Conservation (phyloP, 2,888 invertebrate genomes). For the Spisula solida region DNA sequence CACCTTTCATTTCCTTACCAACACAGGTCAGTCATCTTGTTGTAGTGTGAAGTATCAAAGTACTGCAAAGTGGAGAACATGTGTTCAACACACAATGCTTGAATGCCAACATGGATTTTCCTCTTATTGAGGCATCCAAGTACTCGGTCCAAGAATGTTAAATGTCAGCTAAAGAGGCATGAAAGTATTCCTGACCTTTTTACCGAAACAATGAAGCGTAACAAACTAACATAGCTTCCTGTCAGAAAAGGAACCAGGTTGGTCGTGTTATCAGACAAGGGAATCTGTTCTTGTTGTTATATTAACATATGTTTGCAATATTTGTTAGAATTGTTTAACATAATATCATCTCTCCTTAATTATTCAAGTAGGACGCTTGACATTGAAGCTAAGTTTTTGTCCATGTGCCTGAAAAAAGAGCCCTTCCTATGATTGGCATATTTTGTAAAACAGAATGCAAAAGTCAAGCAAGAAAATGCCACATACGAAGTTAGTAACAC, state of each 20-base stretch:
- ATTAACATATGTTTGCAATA: conserved; percentile 19
- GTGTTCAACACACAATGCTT: conserved; percentile 41
- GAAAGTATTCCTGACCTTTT: conserved; percentile 23
- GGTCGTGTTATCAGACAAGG: background rate
- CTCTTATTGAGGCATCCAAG: background rate
- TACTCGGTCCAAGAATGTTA: background rate
- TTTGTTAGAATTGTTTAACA: background rate
- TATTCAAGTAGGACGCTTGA: background rate
- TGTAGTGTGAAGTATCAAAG: too few relatives aligned
- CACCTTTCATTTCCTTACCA: background rate
- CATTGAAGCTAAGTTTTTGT: background rate
- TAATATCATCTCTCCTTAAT: background rate
- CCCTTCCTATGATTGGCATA: too few relatives aligned
- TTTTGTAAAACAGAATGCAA: too few relatives aligned
- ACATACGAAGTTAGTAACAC: too few relatives aligned
- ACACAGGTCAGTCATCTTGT: background rate
- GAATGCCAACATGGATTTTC: conserved; percentile 28
- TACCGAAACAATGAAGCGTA: background rate
- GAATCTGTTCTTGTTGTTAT: background rate
- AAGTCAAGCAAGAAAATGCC: too few relatives aligned
- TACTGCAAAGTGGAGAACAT: conserved; percentile 8
- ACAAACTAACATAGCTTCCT: conserved; percentile 12
- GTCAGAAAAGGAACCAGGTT: background rate
- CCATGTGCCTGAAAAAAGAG: background rate
- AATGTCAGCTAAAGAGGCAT: conserved; percentile 28